A percentile compares a stretch with the other conserved stretches of the same genome.
phyloP scores from a whole-genome alignment of 2,797 vertebrate species.

The Hirundo rustica region DNA sequence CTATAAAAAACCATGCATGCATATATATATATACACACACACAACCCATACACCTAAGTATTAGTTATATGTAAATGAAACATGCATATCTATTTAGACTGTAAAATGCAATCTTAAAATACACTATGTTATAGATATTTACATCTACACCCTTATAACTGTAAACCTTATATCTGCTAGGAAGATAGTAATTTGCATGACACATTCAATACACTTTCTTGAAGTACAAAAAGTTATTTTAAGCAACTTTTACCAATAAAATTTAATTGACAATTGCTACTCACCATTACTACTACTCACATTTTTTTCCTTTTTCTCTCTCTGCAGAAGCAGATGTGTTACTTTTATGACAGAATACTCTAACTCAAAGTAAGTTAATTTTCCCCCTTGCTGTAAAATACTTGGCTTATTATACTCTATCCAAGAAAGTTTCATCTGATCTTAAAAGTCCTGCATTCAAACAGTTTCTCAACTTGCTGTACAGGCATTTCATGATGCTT shows the following conservation, averaged over 20 bases:
- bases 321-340: neutral
- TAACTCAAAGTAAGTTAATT: neutral
- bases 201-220: neutral
- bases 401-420: neutral
- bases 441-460: neutral
- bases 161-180: neutral
- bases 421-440: neutral
- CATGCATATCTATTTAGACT: neutral
- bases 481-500: neutral
- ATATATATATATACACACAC: fast-evolving
- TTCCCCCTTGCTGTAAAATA: neutral
- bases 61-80: neutral
- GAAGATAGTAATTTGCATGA: neutral
- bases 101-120: neutral
- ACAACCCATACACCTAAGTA: neutral
- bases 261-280: neutral
- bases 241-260: neutral
- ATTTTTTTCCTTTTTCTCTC: neutral
- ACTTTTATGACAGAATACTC: neutral
- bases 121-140: neutral
- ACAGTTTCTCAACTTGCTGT: neutral
- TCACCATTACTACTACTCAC: neutral
- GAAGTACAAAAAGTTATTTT: neutral
- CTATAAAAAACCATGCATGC: neutral
- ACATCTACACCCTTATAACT: neutral